Base-by-base conservation (phyloP, 2,888 invertebrate species). In the Galeopsomyia nigrocyanea region DNA sequence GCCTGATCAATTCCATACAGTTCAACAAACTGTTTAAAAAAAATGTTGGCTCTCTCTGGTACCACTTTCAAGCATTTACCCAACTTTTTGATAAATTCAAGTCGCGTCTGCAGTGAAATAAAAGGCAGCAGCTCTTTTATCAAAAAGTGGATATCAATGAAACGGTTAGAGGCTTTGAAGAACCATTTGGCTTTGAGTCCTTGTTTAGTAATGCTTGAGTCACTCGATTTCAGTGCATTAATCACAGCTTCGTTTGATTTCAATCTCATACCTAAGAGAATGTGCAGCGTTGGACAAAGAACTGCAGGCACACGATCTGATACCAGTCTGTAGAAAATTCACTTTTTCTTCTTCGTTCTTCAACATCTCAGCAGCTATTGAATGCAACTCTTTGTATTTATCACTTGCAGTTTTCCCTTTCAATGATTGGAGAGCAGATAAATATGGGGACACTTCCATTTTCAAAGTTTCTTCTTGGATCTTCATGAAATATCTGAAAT, bases 161-260 rank as follows among this genome's bases (percentile, higher is more conserved):
- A 39, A 0, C 75, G 53, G 56, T 81, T 66, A 0, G 71, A 75
- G 0, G 79, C 79, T 6, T 81, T 68, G 64, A 86, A 86, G 46
- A 86, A 81, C 80, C 82, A 81, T 0, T 68, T 69, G 0, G 79
- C 78, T 7, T 78, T 77, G 3, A 87, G 57, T 0, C 82, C 86
- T 46, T 77, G 77, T 7, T 77, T 75, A 7, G 82, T 76, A 1
- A 86, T 51, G 9, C 73, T 56, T 9, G 60, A 3, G 62, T 86
- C 81, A 0, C 80, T 79, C 1, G 84, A 84, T 64, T 79, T 82
- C 0, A 87, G 75, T 0, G 83, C 82, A 14, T 79, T 75, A 2
- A 78, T 73, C 1, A 84, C 74, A 0, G 75, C 71, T 3, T 74
- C 75, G 5, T 76, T 73, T 6, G 79, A 58, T 16, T 75, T 75